Base-by-base conservation (phyloP, 2,113 vertebrate species). In the Gallinago paraguaiae region DNA sequence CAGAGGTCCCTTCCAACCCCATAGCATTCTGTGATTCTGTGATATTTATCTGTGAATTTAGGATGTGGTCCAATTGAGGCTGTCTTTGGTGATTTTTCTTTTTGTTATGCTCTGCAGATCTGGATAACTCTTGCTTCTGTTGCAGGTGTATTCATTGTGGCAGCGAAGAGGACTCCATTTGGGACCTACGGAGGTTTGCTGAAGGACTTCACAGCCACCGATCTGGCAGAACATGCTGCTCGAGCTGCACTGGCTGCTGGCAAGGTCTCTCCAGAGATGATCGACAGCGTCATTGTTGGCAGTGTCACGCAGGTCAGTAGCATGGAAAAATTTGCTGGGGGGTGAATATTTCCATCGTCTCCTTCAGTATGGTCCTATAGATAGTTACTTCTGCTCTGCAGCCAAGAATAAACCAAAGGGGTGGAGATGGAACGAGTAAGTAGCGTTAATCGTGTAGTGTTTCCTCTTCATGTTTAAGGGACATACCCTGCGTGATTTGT, bases 141-240 rank as follows among this genome's bases (percentile, higher is more conserved):
- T 85, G 16, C 81, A 99, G 99, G 99, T 97, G 98, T 99, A 46
- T 99, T 99, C 93, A 95, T 99, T 24, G 98, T 99, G 14, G 98
- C 98, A 72, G 99, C 98, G 67, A 99, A 99, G 95, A 98, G 99
- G 53, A 99, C 99, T 7, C 99, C 99, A 2, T 99, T 99, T 28
- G 99, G 99, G 30, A 97, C 99, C 8, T 99, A 97, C 6, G 99
- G 99, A 9, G 99, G 99, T 5, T 94, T 98, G 46, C 97, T 99
- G 88, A 99, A 98, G 93, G 99, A 99, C 68, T 98, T 99, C 98
- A 98, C 97, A 17, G 98, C 98, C 9, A 99, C 98, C 7, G 99
- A 99, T 75, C 68, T 99, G 92, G 91, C 98, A 7, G 99, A 99
- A 68, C 97, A 98, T 56, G 99, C 99, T 28, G 98, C 98, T 70